phyloP scores from a whole-genome alignment of 2,888 invertebrate genomes.

The Thelaira solivaga region DNA sequence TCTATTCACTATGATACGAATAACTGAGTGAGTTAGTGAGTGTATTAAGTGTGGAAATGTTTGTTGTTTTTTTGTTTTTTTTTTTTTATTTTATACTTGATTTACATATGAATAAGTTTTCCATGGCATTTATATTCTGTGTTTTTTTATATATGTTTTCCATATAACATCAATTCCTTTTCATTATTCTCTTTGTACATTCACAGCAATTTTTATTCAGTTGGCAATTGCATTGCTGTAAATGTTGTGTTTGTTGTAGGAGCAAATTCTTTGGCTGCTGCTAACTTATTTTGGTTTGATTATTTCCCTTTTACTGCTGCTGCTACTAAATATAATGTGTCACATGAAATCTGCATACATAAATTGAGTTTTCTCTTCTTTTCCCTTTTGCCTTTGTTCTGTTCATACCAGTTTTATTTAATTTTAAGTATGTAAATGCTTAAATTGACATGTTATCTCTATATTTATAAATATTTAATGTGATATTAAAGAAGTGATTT shows the following conservation, averaged over 20 bases:
- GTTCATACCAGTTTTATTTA: too few relatives aligned
- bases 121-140: slow-evolving; percentile 2
- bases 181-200: slow-evolving; percentile 36
- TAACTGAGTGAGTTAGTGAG: slow-evolving; percentile 1
- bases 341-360: slow-evolving; percentile 57
- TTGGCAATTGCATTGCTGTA: slow-evolving; percentile 30
- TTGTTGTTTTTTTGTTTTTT: not conserved
- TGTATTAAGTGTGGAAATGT: slow-evolving; percentile 7
- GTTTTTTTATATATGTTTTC: slow-evolving; percentile 28
- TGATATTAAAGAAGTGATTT: not conserved
- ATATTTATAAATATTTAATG: slow-evolving; percentile 45
- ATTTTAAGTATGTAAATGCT: slow-evolving; percentile 31
- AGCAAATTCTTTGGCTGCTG: slow-evolving; percentile 12
- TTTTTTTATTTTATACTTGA: slow-evolving; percentile 5
- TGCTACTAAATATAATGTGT: slow-evolving; percentile 27
- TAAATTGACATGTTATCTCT: slow-evolving; percentile 52
- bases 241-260: slow-evolving; percentile 16
- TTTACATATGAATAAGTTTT: slow-evolving; percentile 49
- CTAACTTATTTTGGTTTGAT: slow-evolving; percentile 4
- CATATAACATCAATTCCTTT: slow-evolving; percentile 48
- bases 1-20: slow-evolving; percentile 26
- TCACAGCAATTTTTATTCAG: slow-evolving; percentile 17
- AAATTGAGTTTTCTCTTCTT: slow-evolving; percentile 45
- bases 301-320: not conserved
- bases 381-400: not conserved